Evolutionary conservation across 2,113 vertebrate genomes (phyloP).

Genomic region (Equus przewalskii): DNA sequence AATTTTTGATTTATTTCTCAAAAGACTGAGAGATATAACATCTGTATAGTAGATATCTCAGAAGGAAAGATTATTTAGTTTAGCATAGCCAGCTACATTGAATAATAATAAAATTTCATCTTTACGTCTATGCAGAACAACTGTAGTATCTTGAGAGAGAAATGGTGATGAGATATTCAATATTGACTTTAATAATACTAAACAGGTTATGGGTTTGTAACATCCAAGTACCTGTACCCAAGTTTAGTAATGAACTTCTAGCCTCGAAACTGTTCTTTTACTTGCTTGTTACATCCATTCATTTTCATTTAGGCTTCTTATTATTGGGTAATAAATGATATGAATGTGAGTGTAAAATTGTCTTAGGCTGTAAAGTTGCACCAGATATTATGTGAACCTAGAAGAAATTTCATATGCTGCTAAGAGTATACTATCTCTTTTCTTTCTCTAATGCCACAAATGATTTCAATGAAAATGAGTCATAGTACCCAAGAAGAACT

Average conservation of each 20-base stretch:
- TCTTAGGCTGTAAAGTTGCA: conserved; percentile 42
- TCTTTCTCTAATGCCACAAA: conserved; percentile 72
- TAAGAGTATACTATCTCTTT: conserved; percentile 40
- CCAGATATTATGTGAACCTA: conserved; percentile 43
- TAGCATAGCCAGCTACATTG: background rate
- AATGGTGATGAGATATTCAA: background rate
- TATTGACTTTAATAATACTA: background rate
- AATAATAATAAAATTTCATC: background rate
- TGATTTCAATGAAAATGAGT: conserved; percentile 79
- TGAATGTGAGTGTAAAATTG: conserved; percentile 69
- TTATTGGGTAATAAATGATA: conserved; percentile 63
- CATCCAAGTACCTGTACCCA: background rate
- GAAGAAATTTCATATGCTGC: conserved; percentile 50
- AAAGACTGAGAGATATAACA: background rate
- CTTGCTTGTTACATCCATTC: conserved; percentile 52
- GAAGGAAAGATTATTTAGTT: background rate
- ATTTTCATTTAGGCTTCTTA: conserved; percentile 56
- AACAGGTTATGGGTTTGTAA: background rate
- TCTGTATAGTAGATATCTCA: background rate
- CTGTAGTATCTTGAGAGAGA: background rate
- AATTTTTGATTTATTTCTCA: background rate
- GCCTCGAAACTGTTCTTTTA: conserved; percentile 21
- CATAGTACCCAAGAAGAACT: conserved; percentile 64
- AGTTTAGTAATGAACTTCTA: background rate
- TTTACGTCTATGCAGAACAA: background rate